Evolutionary conservation across 1,140 invertebrate species (phyloP), one percentile per base, ranked within the genome.

Genomic region (Manduca sexta): DNA sequence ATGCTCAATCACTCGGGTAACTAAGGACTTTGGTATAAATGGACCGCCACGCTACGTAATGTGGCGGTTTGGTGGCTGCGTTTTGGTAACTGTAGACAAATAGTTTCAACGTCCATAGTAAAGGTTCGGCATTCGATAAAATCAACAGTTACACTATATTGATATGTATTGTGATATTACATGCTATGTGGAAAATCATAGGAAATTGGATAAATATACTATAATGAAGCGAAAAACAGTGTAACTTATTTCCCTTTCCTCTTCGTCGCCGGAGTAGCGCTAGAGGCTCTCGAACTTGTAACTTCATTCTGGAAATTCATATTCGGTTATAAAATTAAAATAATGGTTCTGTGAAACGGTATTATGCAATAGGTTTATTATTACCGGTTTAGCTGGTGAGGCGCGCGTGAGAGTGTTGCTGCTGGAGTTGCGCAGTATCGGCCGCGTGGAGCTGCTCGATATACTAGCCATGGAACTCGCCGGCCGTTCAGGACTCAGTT

Each of bases 191-290:
- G 76, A 82, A 80, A 74, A 78, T 74, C 60, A 53, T 72, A 76
- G 69, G 65, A 74, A 57, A 63, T 70, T 77, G 69, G 64, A 78
- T 78, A 73, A 80, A 74, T 76, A 76, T 59, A 84, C 66, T 74
- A 74, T 67, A 72, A 69, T 70, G 57, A 75, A 73, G 66, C 60
- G 60, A 77, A 74, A 69, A 45, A 66, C 57, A 49, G 59, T 75
- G 56, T 66, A 60, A 61, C 45, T 85, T 83, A 86, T 85, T 87
- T 87, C 52, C 81, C 81, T 74, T 86, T 86, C 62, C 84, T 84
- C 59, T 84, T 86, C 4, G 74, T 64, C 18, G 71, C 86, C 16
- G 86, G 86, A 4, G 86, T 87, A 21, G 78, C 70, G 52, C 86
- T 87, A 13, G 79, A 56, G 1, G 84, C 71, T 60, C 84, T 60